A percentile compares a stretch with the other conserved stretches of the same genome.
Evolutionary conservation across 2,888 invertebrate species (phyloP).

Genomic region (Plebejus melissa): DNA sequence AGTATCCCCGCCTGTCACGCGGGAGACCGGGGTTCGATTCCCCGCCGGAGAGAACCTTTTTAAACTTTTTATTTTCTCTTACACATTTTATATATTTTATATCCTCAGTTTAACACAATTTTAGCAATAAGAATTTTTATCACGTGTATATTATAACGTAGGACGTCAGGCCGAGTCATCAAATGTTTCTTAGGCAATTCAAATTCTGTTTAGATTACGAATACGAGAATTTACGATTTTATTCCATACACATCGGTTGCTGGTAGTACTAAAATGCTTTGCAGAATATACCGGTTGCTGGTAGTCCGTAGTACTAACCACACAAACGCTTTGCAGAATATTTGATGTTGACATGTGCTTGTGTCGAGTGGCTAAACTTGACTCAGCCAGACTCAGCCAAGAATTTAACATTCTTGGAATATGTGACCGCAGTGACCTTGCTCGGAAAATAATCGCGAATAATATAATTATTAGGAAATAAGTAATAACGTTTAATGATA

Average conservation of each 20-base stretch:
- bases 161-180: neutral
- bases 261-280: neutral
- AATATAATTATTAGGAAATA: neutral
- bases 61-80: neutral
- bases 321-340: neutral
- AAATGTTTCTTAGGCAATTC: neutral
- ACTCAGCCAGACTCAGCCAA: neutral
- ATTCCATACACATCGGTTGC: neutral
- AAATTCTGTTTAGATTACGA: neutral
- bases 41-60: constrained; percentile 61
- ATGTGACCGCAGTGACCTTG: neutral
- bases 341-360: constrained; percentile 11
- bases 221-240: neutral
- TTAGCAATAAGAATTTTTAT: neutral
- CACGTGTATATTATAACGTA: neutral
- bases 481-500: neutral
- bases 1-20: constrained; percentile 81
- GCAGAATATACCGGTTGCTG: neutral
- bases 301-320: neutral
- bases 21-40: constrained; percentile 81
- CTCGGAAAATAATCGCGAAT: neutral
- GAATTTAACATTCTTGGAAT: constrained; percentile 7
- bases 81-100: neutral
- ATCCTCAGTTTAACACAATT: neutral
- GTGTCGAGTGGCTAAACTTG: neutral